Base-by-base conservation (phyloP, 2,797 vertebrate genomes). In the Acipenser ruthenus region DNA sequence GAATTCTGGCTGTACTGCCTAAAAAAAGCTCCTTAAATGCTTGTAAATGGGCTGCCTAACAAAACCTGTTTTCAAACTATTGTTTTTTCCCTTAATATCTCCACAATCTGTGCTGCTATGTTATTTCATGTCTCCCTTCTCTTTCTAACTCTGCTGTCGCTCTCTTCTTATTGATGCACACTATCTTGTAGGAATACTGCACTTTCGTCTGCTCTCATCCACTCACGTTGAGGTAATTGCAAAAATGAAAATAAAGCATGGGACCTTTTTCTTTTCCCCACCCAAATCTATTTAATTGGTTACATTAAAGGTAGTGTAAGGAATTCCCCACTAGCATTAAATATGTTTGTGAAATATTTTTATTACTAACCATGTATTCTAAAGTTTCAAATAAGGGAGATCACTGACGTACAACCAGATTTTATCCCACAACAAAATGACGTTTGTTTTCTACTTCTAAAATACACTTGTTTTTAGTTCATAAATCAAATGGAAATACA, bases 171-270 rank as follows among this genome's bases (percentile, higher is more conserved):
- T 78, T 84, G 70, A 82, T 37, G 37, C 83, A 84, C 71, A 79
- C 74, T 80, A 51, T 80, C 71, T 62, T 78, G 72, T 87, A 91
- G 89, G 87, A 88, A 82, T 83, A 86, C 84, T 87, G 82, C 71
- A 73, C 84, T 82, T 82, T 86, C 81, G 87, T 77, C 88, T 86
- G 83, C 72, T 85, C 79, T 87, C 65, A 86, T 84, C 72, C 84
- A 76, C 80, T 84, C 86, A 84, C 77, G 77, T 78, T 81, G 85
- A 93, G 90, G 91, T 93, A 93, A 92, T 71, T 73, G 58, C 63
- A 71, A 63, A 74, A 69, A n/a, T 51, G 58, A 73, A 81, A 80
- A 74, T 80, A 75, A 79, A 77, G 88, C 86, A 91, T 91, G 89
- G 75, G 77, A 72, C 15, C 70, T 60, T 59, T 64, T 65, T 50